Percentiles rank a stretch among this genome's conserved stretches.
phyloP scores from a whole-genome alignment of 2,888 invertebrate species.

The Torymus auratus region DNA sequence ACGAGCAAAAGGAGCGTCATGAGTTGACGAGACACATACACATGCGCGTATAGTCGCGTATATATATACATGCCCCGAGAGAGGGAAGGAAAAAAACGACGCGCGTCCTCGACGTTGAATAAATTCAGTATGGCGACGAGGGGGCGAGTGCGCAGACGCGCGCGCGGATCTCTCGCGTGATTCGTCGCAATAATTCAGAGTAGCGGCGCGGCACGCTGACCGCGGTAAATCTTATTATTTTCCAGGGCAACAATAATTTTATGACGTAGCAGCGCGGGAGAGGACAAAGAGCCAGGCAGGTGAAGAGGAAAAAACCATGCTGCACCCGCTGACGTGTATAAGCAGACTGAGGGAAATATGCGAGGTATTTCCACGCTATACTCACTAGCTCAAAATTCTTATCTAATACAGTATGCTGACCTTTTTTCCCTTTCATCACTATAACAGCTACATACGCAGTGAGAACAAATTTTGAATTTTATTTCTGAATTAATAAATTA shows the following conservation, averaged over 20 bases:
- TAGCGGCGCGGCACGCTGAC: background rate
- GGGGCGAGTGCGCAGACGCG: background rate
- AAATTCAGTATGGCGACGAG: slow-evolving; percentile 27
- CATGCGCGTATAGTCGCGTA: no score
- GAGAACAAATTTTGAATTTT: no score
- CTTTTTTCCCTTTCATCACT: no score
- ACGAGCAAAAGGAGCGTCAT: slow-evolving; percentile 31
- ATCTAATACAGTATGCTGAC: no score
- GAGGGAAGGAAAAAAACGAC: background rate
- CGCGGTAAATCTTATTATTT: slow-evolving; percentile 45
- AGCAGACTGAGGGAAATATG: no score
- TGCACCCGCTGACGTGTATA: no score
- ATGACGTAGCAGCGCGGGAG: slow-evolving; percentile 43
- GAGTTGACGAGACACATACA: background rate
- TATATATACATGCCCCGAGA: no score
- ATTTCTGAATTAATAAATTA: no score
- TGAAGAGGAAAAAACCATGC: background rate
- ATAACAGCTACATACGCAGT: no score
- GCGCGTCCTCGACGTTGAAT: slow-evolving; percentile 42
- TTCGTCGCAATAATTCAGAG: slow-evolving; percentile 49
- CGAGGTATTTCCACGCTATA: no score
- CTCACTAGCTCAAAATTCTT: no score
- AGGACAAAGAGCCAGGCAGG: slow-evolving; percentile 7
- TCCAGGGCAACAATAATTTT: slow-evolving; percentile 41
- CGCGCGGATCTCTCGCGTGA: slow-evolving; percentile 40